Conservation (phyloP, 2,797 vertebrate genomes). For the Rallus crepitans region DNA sequence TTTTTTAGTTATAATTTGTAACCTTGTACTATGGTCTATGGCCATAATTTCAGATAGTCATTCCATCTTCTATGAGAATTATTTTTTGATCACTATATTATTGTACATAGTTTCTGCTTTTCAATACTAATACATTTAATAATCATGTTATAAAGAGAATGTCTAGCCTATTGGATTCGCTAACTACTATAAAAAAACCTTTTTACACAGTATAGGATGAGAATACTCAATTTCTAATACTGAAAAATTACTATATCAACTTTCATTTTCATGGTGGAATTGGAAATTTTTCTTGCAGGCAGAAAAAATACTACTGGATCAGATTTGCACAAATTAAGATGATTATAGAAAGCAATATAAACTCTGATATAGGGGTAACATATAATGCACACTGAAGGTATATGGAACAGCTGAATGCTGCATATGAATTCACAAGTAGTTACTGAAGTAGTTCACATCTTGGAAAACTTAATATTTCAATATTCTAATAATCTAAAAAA, state of each 20-base stretch:
- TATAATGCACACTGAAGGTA: neutral
- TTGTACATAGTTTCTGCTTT: neutral
- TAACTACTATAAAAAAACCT: neutral
- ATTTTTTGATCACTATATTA: neutral
- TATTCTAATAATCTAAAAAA: neutral
- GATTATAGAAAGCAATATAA: neutral
- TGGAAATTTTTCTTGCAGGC: neutral
- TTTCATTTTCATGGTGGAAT: conserved; percentile 32
- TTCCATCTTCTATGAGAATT: neutral
- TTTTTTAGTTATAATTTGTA: neutral
- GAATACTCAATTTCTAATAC: neutral
- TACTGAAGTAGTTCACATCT: neutral
- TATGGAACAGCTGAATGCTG: neutral
- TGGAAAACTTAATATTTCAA: neutral
- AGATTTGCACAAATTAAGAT: neutral
- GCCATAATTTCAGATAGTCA: neutral
- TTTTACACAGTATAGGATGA: neutral
- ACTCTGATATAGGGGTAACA: neutral
- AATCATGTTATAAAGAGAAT: neutral
- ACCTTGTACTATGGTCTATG: neutral
- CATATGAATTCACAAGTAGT: neutral
- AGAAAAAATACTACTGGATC: neutral
- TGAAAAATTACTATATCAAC: neutral
- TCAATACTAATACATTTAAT: neutral
- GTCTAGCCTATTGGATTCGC: neutral